These are phyloP conservation scores for Microcebus griseorufus DNA, from an alignment of 2,113 vertebrate species.

Conservation along the genomic window DNA sequence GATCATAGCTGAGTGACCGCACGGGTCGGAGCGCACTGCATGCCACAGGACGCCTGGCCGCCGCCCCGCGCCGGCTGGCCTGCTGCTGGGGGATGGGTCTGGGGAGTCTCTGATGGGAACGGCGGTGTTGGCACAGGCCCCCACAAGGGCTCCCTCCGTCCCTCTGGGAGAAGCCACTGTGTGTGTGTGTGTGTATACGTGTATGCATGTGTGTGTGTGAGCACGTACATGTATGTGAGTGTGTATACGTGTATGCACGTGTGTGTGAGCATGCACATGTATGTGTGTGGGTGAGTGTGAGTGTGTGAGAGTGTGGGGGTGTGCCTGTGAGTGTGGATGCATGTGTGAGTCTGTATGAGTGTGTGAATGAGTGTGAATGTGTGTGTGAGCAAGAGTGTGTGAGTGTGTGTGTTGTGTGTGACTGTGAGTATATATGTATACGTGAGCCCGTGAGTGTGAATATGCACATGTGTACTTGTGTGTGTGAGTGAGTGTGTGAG, in stretches of 20 bases:
- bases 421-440: too few species aligned
- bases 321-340: background rate
- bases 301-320: too few species aligned
- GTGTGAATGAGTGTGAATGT: background rate
- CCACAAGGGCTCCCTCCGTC: background rate
- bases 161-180: background rate
- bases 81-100: background rate
- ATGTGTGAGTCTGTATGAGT: accelerated
- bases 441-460: too few species aligned
- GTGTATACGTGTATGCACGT: too few species aligned
- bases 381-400: background rate
- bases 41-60: accelerated
- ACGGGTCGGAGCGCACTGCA: accelerated
- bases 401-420: accelerated
- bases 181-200: background rate
- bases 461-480: too few species aligned
- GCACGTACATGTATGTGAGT: background rate
- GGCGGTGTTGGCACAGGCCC: background rate
- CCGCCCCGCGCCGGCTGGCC: background rate
- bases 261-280: too few species aligned
- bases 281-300: background rate
- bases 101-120: background rate
- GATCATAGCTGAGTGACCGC: background rate
- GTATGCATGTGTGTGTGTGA: too few species aligned
- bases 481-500: too few species aligned